Evolutionary conservation across 2,888 invertebrate genomes (phyloP).

Genomic region (Volucella inanis): DNA sequence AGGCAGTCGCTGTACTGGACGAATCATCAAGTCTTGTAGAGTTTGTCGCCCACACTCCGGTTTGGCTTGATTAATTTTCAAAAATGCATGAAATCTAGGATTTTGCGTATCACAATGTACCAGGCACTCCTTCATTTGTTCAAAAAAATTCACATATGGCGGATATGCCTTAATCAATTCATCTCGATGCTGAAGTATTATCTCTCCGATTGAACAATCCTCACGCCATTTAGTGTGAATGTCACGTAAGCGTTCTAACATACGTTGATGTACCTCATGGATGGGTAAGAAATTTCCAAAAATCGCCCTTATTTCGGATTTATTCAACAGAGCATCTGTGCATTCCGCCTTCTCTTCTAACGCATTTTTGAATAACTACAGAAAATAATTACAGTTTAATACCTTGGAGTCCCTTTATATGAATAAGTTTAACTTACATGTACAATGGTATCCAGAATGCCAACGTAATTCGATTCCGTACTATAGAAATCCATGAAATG

Average conservation of each 20-base stretch:
- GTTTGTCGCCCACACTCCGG: constrained; percentile 98
- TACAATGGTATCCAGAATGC: constrained; percentile 95
- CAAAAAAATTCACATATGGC: constrained; percentile 98
- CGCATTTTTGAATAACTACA: constrained; percentile 95
- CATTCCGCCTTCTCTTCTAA: constrained; percentile 93
- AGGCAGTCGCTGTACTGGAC: constrained; percentile 98
- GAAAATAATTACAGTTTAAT: constrained; percentile 69
- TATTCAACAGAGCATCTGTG: constrained; percentile 90
- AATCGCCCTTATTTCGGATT: constrained; percentile 96
- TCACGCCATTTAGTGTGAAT: constrained; percentile 90
- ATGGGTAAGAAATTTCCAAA: constrained; percentile 98
- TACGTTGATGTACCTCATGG: constrained; percentile 94
- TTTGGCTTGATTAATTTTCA: constrained; percentile 96
- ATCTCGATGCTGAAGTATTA: constrained; percentile 93
- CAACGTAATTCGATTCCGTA: constrained; percentile 98
- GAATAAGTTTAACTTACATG: constrained; percentile 85
- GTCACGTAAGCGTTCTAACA: constrained; percentile 85
- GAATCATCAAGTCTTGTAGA: constrained; percentile 96
- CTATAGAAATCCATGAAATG: constrained; percentile 92
- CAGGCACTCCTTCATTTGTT: constrained; percentile 97
- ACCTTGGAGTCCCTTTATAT: neutral
- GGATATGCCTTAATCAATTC: constrained; percentile 97
- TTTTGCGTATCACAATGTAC: constrained; percentile 95
- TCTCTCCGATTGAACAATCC: constrained; percentile 92
- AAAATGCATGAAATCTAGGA: constrained; percentile 98